Base-by-base conservation (phyloP, 37 sponge, comb jelly and placozoan species). In the Axinella damicornis region DNA sequence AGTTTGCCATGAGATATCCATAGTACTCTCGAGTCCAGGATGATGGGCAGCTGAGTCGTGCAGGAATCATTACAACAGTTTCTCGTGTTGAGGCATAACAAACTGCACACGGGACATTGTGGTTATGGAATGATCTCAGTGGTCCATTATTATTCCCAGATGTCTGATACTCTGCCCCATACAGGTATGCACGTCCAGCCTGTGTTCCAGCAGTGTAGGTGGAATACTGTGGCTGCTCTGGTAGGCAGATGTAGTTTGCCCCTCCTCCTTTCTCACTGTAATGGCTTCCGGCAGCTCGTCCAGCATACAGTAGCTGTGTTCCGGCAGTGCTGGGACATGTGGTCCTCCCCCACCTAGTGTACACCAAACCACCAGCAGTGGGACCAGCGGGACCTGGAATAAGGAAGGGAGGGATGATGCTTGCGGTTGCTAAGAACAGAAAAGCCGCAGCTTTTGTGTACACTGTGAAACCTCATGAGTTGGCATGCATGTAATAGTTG, bases 21-120 rank as follows among this genome's bases (percentile, higher is more conserved):
- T 56, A 55, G 74, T 87, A 87, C 79, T 87, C 87, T 21, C 14
- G 16, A 28, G 87, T 87, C 87, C 87, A 87, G 36, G 35, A 33
- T 36, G 61, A 21, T 25, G 87, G 80, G 65, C 87, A 87, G 56
- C 34, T 13, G 28, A 53, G 30, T 25, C 27, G 59, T 27, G 80
- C 87, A 60, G 87, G 87, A 39, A 87, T 79, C 80, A 79, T 72
- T 16, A 79, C 33, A 18, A 38, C 41, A 25, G 66, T 71, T 21
- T 21, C 35, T 46, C 80, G 71, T 33, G 56, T 53, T 35, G 66
- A 28, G 35, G 71, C 57, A 46, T 70, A 79, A 33, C 87, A 87
- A 37, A 87, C 73, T n/a, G 80, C 80, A 80, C 87, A 87, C 2
- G 85, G 85, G 2, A 80, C 69, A 46, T 79, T 73, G 35, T 70